Conservation (phyloP, 2,797 vertebrate genomes). For the Clarias platycephalus region DNA sequence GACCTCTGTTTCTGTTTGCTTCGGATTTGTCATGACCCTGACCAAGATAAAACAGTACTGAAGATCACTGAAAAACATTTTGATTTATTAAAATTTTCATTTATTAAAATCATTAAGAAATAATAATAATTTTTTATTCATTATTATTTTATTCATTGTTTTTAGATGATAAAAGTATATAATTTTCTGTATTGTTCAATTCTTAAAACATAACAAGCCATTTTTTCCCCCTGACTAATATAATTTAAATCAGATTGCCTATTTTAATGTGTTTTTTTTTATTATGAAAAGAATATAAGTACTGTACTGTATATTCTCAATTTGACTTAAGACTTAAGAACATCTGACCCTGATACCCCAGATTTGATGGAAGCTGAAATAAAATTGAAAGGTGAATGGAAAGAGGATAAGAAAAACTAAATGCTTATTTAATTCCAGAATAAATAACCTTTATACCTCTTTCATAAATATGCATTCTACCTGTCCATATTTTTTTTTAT, state of each 20-base stretch:
- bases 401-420: background rate
- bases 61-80: background rate
- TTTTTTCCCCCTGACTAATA: background rate
- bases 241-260: background rate
- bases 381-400: background rate
- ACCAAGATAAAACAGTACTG: background rate
- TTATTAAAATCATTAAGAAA: no score
- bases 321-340: background rate
- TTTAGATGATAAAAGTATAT: background rate
- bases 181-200: background rate
- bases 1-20: background rate
- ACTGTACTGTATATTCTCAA: background rate
- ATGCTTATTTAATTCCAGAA: background rate
- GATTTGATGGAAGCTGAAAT: background rate
- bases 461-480: background rate
- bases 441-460: background rate
- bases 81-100: background rate
- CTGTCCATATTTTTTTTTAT: background rate
- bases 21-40: background rate
- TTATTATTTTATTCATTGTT: background rate
- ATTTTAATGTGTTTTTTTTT: background rate
- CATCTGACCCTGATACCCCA: background rate
- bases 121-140: no score
- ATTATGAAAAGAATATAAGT: no score
- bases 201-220: background rate